Conservation (phyloP, 2,888 invertebrate genomes). For the Cheilosia scutellata region DNA sequence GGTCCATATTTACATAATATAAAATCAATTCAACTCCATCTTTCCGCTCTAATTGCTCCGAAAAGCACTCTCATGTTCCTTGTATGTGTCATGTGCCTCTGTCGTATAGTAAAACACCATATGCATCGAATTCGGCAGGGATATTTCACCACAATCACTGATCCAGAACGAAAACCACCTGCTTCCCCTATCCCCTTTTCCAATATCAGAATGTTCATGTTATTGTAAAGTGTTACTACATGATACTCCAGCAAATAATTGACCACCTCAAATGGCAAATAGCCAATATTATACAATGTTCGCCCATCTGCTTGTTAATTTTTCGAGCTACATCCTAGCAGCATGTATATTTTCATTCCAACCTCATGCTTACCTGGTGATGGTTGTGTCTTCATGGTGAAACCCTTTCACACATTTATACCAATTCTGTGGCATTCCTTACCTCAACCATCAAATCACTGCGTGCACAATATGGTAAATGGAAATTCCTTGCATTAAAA, state of each 20-base stretch:
- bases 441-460: constrained; percentile 64
- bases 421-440: constrained; percentile 24
- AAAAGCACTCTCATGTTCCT: too few species aligned
- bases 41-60: too few species aligned
- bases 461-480: constrained; percentile 27
- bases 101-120: not conserved
- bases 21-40: too few species aligned
- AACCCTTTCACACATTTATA: constrained; percentile 5
- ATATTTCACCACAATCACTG: not conserved
- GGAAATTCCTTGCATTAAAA: constrained; percentile 12
- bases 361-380: constrained; percentile 43
- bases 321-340: not conserved
- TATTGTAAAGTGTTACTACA: constrained; percentile 21
- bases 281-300: constrained; percentile 4
- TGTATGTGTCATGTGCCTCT: not conserved
- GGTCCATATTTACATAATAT: too few species aligned
- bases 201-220: not conserved
- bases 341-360: constrained; percentile 24
- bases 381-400: not conserved
- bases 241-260: constrained; percentile 6
- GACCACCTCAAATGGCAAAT: constrained; percentile 35
- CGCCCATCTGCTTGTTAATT: not conserved
- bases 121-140: not conserved
- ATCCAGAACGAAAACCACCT: constrained; percentile 9
- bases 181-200: not conserved